phyloP scores from a whole-genome alignment of 2,113 vertebrate species.

The Noturus placidus region DNA sequence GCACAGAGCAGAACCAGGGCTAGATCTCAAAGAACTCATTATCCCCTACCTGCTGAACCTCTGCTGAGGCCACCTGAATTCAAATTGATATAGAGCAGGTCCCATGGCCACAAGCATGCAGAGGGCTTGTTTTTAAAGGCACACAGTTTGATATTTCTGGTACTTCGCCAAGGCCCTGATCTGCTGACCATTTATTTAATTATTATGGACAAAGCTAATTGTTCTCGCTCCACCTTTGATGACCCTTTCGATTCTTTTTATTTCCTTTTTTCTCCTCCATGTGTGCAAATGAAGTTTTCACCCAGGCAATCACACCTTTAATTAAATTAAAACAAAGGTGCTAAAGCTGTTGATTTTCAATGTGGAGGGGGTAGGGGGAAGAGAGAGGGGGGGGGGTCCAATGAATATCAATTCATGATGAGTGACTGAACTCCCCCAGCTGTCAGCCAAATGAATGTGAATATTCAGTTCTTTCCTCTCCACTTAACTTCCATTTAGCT shows the following conservation, averaged over 20 bases:
- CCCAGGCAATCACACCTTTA: slow-evolving; percentile 72
- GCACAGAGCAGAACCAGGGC: slow-evolving; percentile 39
- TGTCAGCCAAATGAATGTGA: slow-evolving; percentile 75
- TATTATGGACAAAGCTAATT: slow-evolving; percentile 38
- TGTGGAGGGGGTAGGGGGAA: slow-evolving; percentile 27
- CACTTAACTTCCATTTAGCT: slow-evolving; percentile 75
- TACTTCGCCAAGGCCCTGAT: slow-evolving; percentile 15
- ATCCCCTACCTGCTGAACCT: slow-evolving; percentile 51
- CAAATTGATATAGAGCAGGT: slow-evolving; percentile 31
- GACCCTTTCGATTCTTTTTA: slow-evolving; percentile 42
- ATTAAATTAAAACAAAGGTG: slow-evolving; percentile 79
- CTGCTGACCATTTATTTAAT: slow-evolving; percentile 28
- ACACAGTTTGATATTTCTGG: slow-evolving; percentile 29
- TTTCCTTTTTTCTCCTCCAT: slow-evolving; percentile 47
- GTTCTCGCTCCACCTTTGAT: slow-evolving; percentile 38
- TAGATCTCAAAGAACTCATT: slow-evolving; percentile 54
- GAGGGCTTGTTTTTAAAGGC: slow-evolving; percentile 25
- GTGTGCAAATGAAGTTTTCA: slow-evolving; percentile 73
- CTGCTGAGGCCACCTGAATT: slow-evolving; percentile 27
- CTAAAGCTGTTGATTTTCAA: slow-evolving; percentile 73
- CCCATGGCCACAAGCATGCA: slow-evolving; percentile 18
- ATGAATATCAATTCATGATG: slow-evolving; percentile 75
- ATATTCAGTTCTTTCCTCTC: slow-evolving; percentile 74
- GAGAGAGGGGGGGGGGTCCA: slow-evolving; percentile 50
- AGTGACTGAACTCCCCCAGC: slow-evolving; percentile 72